Base-by-base conservation (phyloP, 2,888 invertebrate genomes). In the Siphonodentalium dalli region DNA sequence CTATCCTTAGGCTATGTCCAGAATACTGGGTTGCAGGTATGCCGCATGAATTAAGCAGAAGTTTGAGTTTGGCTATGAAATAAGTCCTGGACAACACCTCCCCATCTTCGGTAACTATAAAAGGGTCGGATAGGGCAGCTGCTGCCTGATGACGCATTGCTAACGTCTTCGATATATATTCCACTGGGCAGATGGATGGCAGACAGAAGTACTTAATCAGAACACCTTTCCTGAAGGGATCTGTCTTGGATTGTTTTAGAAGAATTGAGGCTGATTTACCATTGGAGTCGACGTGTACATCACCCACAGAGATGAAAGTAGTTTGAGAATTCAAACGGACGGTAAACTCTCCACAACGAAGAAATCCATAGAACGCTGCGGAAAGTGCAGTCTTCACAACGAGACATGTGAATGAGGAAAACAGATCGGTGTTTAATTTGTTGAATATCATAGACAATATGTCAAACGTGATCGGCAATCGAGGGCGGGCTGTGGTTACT, bases 1-100 rank as follows among this genome's bases (percentile, higher is more conserved):
- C 45, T 24, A 45, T 45, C 3, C 45, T 34, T 15, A 45, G 37
- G 11, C 35, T 35, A 15, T 45, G 45, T 26, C 45, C 45, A n/a
- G 24, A 35, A 23, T 35, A 45, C 2, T 15, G 20, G 5, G 11
- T 8, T n/a, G 45, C 5, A 15, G 34, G 13, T 9, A 11, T 9
- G 3, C 45, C 45, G 37, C 45, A 45, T 7, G 28, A 15, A 15
- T 24, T 13, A 6, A 45, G 20, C 4, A 45, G 15, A 6, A 18
- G 34, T 35, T 15, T 34, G 6, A 31, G 24, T 3, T 27, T 24
- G 4, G 13, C 13, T 15, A 45, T 45, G 11, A 45, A 45, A n/a
- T 24, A 18, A 3, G 23, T n/a, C 20, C 45, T 37, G 21, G 21
- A 21, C 3, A 37, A 6, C 21, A n/a, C 23, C 37, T 11, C 1